phyloP scores from a whole-genome alignment of 2,113 vertebrate genomes.

The Damaliscus lunatus region DNA sequence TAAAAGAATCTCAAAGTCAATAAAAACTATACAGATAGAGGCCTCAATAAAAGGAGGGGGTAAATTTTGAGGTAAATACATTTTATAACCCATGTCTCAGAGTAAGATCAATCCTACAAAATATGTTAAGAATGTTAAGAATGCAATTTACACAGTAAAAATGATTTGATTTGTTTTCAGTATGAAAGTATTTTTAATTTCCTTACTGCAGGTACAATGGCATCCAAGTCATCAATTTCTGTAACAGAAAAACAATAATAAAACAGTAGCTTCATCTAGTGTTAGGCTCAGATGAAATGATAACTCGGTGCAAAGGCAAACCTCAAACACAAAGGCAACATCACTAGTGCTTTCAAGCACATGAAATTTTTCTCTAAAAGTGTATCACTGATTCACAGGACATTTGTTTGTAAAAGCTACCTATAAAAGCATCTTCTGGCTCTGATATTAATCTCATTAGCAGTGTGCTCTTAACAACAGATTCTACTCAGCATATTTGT shows the following conservation, averaged over 20 bases:
- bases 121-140: conserved; percentile 54
- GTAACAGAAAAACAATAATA: conserved; percentile 72
- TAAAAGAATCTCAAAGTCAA: conserved; percentile 30
- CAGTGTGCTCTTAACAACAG: background rate
- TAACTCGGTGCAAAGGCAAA: background rate
- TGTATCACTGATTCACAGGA: background rate
- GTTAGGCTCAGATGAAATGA: conserved; percentile 15
- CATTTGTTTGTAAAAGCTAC: background rate
- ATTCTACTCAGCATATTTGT: background rate
- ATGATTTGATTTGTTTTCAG: conserved; percentile 67
- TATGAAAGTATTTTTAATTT: conserved; percentile 79
- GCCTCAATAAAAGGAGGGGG: conserved; percentile 11
- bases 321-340: background rate
- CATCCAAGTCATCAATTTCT: conserved; percentile 86
- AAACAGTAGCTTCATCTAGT: background rate
- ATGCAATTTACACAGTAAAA: conserved; percentile 72
- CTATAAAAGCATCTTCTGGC: background rate
- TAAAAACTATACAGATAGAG: background rate
- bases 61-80: conserved; percentile 37
- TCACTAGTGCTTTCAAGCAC: background rate
- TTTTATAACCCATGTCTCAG: conserved; percentile 31
- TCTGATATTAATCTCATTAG: background rate
- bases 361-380: background rate
- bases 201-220: conserved; percentile 87
- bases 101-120: conserved; percentile 33